phyloP scores from a whole-genome alignment of 2,888 invertebrate species.

The Archaeoteleia sp. region DNA sequence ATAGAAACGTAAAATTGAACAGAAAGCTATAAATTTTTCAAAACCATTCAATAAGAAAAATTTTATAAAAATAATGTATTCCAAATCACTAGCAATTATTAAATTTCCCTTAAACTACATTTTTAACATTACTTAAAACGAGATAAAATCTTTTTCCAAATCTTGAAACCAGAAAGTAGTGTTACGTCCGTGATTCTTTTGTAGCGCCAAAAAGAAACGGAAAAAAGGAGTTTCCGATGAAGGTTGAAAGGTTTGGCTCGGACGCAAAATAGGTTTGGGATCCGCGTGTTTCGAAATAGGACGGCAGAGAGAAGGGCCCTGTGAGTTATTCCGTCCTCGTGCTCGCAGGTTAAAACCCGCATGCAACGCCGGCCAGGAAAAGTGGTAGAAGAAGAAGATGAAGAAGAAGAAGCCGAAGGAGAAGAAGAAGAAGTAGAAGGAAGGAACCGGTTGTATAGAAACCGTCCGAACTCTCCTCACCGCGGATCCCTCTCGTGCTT shows the following conservation, averaged over 20 bases:
- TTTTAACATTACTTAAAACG: too few relatives aligned
- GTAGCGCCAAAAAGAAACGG: conserved; percentile 10
- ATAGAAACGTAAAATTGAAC: too few relatives aligned
- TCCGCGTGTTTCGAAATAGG: conserved; percentile 58
- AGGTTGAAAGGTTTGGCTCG: conserved; percentile 28
- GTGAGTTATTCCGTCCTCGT: conserved; percentile 55
- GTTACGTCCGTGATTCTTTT: too few relatives aligned
- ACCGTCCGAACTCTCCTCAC: conserved; percentile 55
- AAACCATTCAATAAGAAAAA: too few relatives aligned
- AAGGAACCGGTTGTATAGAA: conserved; percentile 66
- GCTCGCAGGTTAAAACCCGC: conserved; percentile 47
- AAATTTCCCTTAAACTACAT: too few relatives aligned
- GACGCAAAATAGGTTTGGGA: conserved; percentile 49
- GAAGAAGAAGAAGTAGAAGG: conserved; percentile 2
- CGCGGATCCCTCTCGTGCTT: conserved; percentile 44
- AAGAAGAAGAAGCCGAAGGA: conserved; percentile 30
- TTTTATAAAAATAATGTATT: too few relatives aligned
- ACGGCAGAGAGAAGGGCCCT: conserved; percentile 57
- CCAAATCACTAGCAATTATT: too few relatives aligned
- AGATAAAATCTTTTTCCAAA: too few relatives aligned
- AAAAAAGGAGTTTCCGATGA: conserved; percentile 23
- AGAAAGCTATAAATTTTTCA: too few relatives aligned
- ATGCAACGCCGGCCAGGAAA: conserved; percentile 52
- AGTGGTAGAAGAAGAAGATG: conserved; percentile 42
- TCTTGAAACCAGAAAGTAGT: too few relatives aligned